Base-by-base conservation (phyloP, 1,140 invertebrate genomes). In the Drosophila subobscura region DNA sequence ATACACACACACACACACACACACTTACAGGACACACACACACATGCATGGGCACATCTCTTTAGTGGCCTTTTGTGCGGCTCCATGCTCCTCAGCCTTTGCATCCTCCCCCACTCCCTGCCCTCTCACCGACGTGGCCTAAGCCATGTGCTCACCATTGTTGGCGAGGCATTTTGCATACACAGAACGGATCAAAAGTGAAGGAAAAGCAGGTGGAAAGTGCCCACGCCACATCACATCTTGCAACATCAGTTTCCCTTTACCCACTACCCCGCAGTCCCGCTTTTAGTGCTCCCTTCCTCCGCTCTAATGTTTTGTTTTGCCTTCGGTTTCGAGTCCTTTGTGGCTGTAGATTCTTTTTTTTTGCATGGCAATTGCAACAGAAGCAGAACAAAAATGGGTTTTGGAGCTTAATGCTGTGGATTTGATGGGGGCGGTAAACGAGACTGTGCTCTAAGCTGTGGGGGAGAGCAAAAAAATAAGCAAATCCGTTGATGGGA, bases 281-380 rank as follows among this genome's bases (percentile, higher is more conserved):
- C 33, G 51, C 45, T 58, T 29, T 58, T 51, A 46, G 49, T 51
- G 14, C 6, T n/a, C 50, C 41, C 27, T 6, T 8, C 41, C 8
- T 1, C 37, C 16, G 3, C 3, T 16, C 6, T 46, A n/a, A 42
- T 72, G 66, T 76, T 83, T 74, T 83, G 74, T 83, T 83, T 83
- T 83, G 61, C 79, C 74, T 83, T 78, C 59, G 72, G 70, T 73
- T 83, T 78, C 83, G 57, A 83, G 75, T 58, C 79, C 72, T 83
- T 78, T 83, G 79, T 83, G 78, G 78, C 64, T 73, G 71, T 53
- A 46, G 72, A 77, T 75, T 75, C 72, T 66, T 10, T 4, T 4
- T 75, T 51, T 49, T 50, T 53, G 54, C 54, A 74, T 51, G 27
- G 55, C 63, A 72, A 64, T 64, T 57, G 70, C 68, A 72, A 73